Conservation (phyloP, 2,888 invertebrate genomes). For the Parnassius orleans region DNA sequence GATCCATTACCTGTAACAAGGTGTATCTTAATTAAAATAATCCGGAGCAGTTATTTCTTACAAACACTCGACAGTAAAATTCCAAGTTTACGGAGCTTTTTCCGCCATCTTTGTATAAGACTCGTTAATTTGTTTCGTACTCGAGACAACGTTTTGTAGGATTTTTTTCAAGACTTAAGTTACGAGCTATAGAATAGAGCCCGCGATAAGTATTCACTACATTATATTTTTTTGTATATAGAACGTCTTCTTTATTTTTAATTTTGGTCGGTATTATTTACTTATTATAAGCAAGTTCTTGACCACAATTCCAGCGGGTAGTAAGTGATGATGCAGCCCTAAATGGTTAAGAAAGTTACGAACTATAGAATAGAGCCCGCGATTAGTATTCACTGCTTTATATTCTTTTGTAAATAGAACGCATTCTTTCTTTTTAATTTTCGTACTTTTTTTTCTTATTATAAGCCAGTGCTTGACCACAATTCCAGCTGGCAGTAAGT, state of each 20-base stretch:
- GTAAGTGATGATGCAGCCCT: too few relatives aligned
- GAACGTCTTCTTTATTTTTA: not conserved
- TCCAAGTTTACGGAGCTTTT: not conserved
- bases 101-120: constrained; percentile 3
- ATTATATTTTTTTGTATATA: not conserved
- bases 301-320: too few relatives aligned
- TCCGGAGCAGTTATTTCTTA: constrained; percentile 12
- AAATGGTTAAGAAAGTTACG: too few relatives aligned
- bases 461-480: too few relatives aligned
- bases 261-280: not conserved
- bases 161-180: not conserved
- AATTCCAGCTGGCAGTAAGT: too few relatives aligned
- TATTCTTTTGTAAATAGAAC: not conserved
- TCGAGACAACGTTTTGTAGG: constrained; percentile 4
- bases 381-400: not conserved
- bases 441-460: not conserved
- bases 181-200: not conserved
- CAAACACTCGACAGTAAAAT: constrained; percentile 17
- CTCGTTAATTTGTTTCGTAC: constrained; percentile 14
- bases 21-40: constrained; percentile 13
- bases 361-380: not conserved
- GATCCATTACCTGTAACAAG: constrained; percentile 7
- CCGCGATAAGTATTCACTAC: not conserved
- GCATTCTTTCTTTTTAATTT: not conserved
- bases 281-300: too few relatives aligned